A percentile compares a stretch with the other conserved stretches of the same genome.
These are phyloP conservation scores for Polydrusus cervinus DNA, from an alignment of 2,888 invertebrate species.

Conservation along the genomic window DNA sequence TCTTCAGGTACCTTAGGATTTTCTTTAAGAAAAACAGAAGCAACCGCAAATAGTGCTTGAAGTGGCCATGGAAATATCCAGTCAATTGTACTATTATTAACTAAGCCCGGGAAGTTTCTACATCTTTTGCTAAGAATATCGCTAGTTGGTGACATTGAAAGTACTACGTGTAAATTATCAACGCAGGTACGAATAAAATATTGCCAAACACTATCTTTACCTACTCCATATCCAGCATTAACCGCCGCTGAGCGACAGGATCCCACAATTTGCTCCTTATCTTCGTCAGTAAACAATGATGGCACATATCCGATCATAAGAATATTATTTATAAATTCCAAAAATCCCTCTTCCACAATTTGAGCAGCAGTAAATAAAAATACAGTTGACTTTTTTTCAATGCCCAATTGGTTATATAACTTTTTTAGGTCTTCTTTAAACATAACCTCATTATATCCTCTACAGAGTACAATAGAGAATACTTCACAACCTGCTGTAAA, in stretches of 20 bases:
- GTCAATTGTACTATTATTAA: conserved; percentile 93
- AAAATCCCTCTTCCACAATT: conserved; percentile 86
- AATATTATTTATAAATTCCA: conserved; percentile 94
- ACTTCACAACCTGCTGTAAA: conserved; percentile 89
- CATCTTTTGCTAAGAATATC: conserved; percentile 88
- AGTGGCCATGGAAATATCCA: conserved; percentile 97
- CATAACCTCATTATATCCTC: conserved; percentile 87
- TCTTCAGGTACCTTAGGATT: conserved; percentile 68
- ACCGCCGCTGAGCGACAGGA: conserved; percentile 80
- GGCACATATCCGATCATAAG: conserved; percentile 90
- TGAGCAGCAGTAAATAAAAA: conserved; percentile 91
- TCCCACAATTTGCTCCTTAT: conserved; percentile 87
- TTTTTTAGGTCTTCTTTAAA: conserved; percentile 92
- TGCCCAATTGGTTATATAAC: conserved; percentile 84
- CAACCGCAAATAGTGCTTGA: conserved; percentile 91
- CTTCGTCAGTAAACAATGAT: conserved; percentile 90
- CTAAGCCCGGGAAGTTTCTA: conserved; percentile 92
- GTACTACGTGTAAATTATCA: conserved; percentile 91
- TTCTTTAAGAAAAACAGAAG: conserved; percentile 87
- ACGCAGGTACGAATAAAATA: conserved; percentile 85
- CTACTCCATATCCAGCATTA: conserved; percentile 82
- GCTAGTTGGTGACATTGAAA: conserved; percentile 92
- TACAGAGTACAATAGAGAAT: conserved; percentile 87
- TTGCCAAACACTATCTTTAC: conserved; percentile 89
- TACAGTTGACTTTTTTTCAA: conserved; percentile 83